A percentile compares a stretch with the other conserved stretches of the same genome.
phyloP scores from a whole-genome alignment of 2,888 invertebrate genomes.

The Metalampra italica region DNA sequence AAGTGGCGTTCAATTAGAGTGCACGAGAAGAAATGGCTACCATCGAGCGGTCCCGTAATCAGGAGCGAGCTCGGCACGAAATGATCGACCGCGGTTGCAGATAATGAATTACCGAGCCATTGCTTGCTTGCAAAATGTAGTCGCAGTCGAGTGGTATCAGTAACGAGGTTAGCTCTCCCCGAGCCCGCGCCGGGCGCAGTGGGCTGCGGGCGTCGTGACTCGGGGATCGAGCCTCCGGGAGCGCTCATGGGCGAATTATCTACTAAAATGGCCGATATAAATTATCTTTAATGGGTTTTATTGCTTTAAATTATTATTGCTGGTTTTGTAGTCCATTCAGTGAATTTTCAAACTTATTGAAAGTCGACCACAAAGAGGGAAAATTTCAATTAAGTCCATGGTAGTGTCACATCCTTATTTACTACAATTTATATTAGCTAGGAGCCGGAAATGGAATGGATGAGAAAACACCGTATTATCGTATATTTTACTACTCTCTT shows the following conservation, averaged over 20 bases:
- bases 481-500: conserved; percentile 25
- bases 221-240: conserved; percentile 60
- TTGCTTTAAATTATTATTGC: conserved; percentile 47
- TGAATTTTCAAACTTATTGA: conserved; percentile 39
- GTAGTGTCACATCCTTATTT: not conserved
- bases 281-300: conserved; percentile 62
- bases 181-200: conserved; percentile 30
- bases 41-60: conserved; percentile 60
- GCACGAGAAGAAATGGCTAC: conserved; percentile 51
- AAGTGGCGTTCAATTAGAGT: conserved; percentile 49
- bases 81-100: conserved; percentile 50
- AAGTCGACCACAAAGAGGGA: conserved; percentile 16
- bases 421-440: not conserved
- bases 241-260: conserved; percentile 63
- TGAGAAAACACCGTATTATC: not conserved
- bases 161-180: conserved; percentile 59
- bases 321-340: conserved; percentile 36
- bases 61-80: conserved; percentile 48
- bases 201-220: conserved; percentile 48
- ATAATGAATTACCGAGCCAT: conserved; percentile 65
- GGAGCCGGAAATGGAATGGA: not conserved
- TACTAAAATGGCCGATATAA: conserved; percentile 60
- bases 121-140: conserved; percentile 68
- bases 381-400: conserved; percentile 8
- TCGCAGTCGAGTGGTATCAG: conserved; percentile 40